A percentile compares a stretch with the other conserved stretches of the same genome.
phyloP scores from a whole-genome alignment of 92 coral and sea anemone genomes.

The Micromussa lordhowensis region DNA sequence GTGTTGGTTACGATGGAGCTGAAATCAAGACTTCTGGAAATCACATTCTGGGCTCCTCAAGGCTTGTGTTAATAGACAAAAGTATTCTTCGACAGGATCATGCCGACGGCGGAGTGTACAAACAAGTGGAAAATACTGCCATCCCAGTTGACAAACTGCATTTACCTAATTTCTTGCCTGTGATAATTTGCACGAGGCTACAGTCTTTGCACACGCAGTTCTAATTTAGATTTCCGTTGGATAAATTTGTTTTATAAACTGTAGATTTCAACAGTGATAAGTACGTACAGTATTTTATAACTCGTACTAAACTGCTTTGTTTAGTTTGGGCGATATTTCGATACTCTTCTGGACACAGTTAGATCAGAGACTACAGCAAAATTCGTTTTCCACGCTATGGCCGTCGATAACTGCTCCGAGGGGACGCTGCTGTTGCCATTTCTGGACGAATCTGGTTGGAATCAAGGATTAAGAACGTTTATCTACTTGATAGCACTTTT shows the following conservation, averaged over 20 bases:
- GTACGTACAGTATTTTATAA: background rate
- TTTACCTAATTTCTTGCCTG: constrained; percentile 6
- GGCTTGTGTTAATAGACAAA: background rate
- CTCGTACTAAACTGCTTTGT: background rate
- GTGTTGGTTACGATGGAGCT: constrained; percentile 41
- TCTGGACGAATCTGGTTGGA: constrained; percentile 94
- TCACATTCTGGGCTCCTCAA: background rate
- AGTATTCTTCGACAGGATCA: background rate
- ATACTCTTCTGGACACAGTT: background rate
- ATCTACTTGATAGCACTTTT: constrained; percentile 83
- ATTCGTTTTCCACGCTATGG: constrained; percentile 16
- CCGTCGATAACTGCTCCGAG: constrained; percentile 70
- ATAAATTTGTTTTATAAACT: constrained; percentile 21
- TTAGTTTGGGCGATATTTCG: background rate
- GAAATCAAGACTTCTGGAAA: background rate
- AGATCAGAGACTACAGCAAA: background rate
- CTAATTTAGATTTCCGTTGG: constrained; percentile 26
- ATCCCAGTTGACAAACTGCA: background rate
- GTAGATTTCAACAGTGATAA: constrained; percentile 18
- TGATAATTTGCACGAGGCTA: background rate
- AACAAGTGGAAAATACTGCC: background rate
- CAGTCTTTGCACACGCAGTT: background rate
- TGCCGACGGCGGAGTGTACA: background rate
- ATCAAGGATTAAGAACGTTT: constrained; percentile 71
- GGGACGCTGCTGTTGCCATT: constrained; percentile 84